Percentiles rank a stretch among this genome's conserved stretches.
These are phyloP conservation scores for Tachystola acroxantha DNA, from an alignment of 2,888 invertebrate species.

Conservation along the genomic window DNA sequence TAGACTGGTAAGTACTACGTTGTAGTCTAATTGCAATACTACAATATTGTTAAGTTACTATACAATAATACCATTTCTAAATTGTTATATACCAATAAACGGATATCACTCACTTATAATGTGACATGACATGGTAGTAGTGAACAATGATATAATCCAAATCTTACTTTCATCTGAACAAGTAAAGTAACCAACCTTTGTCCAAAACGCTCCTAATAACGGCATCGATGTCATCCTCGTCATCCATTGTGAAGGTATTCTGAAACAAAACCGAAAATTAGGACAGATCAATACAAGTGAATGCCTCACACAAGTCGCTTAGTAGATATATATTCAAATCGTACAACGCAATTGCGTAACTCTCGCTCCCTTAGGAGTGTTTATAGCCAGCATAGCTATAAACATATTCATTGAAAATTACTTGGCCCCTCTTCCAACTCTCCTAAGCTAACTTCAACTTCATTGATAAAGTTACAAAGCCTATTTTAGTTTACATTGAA, in stretches of 20 bases:
- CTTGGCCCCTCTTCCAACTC: slow-evolving; percentile 18
- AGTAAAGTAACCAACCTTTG: slow-evolving; percentile 29
- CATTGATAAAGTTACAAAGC: slow-evolving; percentile 16
- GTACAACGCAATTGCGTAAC: slow-evolving; percentile 22
- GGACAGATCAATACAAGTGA: neutral
- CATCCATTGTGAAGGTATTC: slow-evolving; percentile 29
- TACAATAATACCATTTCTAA: no score
- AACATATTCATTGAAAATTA: slow-evolving; percentile 39
- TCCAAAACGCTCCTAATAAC: slow-evolving; percentile 29
- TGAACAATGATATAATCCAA: no score
- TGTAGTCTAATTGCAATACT: no score
- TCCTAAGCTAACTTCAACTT: slow-evolving; percentile 15
- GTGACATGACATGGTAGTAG: no score
- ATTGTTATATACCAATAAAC: no score
- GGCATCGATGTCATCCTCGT: slow-evolving; percentile 29
- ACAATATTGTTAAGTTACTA: no score
- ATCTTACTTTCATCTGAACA: no score
- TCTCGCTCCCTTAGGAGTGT: slow-evolving; percentile 29
- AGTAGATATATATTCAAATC: no score
- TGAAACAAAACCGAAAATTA: slow-evolving; percentile 26
- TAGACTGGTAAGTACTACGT: no score
- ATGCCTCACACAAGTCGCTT: no score
- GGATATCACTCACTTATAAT: no score
- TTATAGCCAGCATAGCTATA: slow-evolving; percentile 31
- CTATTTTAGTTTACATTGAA: slow-evolving; percentile 10